phyloP scores from a whole-genome alignment of 2,888 invertebrate species.

The Girardia tigrina region DNA sequence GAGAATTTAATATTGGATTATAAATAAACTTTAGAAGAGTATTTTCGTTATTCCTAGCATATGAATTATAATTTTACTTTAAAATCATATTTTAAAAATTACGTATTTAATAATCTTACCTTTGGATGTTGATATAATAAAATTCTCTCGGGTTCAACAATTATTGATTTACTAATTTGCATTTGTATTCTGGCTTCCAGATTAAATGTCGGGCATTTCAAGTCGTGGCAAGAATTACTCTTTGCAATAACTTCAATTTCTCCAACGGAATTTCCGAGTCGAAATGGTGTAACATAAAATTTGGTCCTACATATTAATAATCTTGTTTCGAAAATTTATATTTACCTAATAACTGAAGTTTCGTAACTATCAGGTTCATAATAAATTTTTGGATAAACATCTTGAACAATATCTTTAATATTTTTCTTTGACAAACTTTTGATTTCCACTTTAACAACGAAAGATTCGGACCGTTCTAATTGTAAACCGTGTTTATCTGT shows the following conservation, averaged over 20 bases:
- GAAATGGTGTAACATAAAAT: neutral
- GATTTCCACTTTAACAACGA: neutral
- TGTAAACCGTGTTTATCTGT: neutral
- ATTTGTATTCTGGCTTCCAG: neutral
- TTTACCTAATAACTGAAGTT: neutral
- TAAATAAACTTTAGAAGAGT: too few species aligned
- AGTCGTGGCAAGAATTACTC: neutral
- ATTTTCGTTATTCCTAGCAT: too few species aligned
- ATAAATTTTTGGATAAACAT: neutral
- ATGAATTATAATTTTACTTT: too few species aligned
- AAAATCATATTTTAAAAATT: too few species aligned
- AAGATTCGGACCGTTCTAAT: neutral
- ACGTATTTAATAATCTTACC: neutral
- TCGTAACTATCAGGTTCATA: neutral
- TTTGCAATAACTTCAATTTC: slow-evolving; percentile 14
- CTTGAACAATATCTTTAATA: neutral
- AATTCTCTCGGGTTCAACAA: neutral
- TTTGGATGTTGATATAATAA: neutral
- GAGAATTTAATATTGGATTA: too few species aligned
- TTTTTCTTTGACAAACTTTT: neutral
- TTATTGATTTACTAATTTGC: slow-evolving; percentile 4
- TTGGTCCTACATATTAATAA: neutral
- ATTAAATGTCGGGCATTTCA: neutral
- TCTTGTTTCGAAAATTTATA: neutral
- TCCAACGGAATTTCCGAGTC: neutral